Conservation (phyloP, 2,888 invertebrate genomes). For the Odontocerum albicorne region DNA sequence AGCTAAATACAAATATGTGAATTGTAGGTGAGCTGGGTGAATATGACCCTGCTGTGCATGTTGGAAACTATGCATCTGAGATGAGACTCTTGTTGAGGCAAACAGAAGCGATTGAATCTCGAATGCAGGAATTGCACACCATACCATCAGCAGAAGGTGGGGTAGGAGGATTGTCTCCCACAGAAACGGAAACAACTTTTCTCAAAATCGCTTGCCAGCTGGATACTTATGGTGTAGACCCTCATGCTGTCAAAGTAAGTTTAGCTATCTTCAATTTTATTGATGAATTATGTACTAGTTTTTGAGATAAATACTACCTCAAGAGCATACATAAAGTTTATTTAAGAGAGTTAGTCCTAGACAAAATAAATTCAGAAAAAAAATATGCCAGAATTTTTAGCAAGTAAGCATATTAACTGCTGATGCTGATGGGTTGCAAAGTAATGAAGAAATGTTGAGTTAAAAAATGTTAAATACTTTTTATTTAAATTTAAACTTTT, state of each 20-base stretch:
- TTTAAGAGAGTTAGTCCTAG: no score
- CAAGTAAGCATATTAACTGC: not conserved
- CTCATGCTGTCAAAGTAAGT: conserved; percentile 92
- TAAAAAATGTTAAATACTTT: no score
- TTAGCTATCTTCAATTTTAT: no score
- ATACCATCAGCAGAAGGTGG: conserved; percentile 61
- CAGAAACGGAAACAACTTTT: conserved; percentile 88
- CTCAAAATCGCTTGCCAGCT: conserved; percentile 87
- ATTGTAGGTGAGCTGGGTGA: conserved; percentile 93
- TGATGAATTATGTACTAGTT: no score
- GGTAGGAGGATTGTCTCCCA: conserved; percentile 82
- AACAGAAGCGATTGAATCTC: conserved; percentile 87
- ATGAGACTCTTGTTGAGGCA: conserved; percentile 91
- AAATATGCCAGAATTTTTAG: no score
- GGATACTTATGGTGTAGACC: conserved; percentile 97
- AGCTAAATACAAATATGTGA: no score
- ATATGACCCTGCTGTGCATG: conserved; percentile 85
- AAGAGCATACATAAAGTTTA: no score
- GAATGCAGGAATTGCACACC: conserved; percentile 90
- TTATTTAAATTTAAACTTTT: no score
- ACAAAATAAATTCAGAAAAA: no score
- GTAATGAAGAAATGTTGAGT: no score
- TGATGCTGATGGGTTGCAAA: no score
- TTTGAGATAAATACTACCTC: no score
- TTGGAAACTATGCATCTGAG: conserved; percentile 87